Conservation (phyloP, 2,888 invertebrate genomes). For the Nebria brevicollis region DNA sequence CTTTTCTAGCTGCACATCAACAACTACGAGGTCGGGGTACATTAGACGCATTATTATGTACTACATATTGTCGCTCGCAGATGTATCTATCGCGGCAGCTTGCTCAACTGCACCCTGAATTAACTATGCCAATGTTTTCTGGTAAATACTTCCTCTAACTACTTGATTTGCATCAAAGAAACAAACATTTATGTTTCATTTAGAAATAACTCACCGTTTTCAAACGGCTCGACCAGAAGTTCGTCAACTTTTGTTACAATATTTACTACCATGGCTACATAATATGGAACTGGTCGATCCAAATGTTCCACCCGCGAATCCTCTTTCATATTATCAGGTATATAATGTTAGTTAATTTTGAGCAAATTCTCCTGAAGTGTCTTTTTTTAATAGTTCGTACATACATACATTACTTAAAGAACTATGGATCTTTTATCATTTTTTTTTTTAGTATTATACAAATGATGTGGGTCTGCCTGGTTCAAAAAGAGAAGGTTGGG, state of each 20-base stretch:
- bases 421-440: conserved; percentile 30
- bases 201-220: conserved; percentile 96
- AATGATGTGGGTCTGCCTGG: conserved; percentile 72
- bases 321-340: conserved; percentile 86
- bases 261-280: conserved; percentile 95
- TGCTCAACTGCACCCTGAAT: conserved; percentile 93
- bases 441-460: conserved; percentile 63
- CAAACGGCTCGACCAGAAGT: conserved; percentile 96
- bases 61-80: conserved; percentile 92
- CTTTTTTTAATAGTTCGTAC: no score
- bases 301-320: conserved; percentile 90
- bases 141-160: conserved; percentile 68
- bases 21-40: conserved; percentile 76
- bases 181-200: conserved; percentile 50
- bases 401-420: no score
- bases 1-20: conserved; percentile 20
- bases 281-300: conserved; percentile 99
- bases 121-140: conserved; percentile 99
- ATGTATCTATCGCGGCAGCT: conserved; percentile 91
- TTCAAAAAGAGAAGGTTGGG: conserved; percentile 91
- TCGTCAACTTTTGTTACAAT: conserved; percentile 88
- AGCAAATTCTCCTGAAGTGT: no score
- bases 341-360: background rate
- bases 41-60: conserved; percentile 85
- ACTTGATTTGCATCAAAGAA: background rate